These are phyloP conservation scores for Lipophrys pholis DNA, from an alignment of 2,113 vertebrate species.

Conservation along the genomic window DNA sequence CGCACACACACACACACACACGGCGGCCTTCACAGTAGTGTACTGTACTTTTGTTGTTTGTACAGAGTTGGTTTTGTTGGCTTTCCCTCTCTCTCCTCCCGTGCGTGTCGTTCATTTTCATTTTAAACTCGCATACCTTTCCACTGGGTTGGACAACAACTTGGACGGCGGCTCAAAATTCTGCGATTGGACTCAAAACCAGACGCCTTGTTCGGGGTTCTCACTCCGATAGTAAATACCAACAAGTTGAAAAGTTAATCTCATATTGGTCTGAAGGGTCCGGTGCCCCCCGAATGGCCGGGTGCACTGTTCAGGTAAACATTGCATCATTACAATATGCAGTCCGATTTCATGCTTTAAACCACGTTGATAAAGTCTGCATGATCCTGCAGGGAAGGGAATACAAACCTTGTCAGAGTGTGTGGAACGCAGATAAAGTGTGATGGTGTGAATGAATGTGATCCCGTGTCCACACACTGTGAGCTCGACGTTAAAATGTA, in stretches of 20 bases:
- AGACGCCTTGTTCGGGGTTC: conserved; percentile 43
- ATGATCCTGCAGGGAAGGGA: conserved; percentile 26
- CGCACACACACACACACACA: conserved; percentile 60
- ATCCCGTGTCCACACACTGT: conserved; percentile 39
- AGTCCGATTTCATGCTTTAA: conserved; percentile 1
- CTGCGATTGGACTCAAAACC: conserved; percentile 39
- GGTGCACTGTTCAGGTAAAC: conserved; percentile 22
- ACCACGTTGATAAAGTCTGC: conserved; percentile 21
- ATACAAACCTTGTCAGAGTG: no score
- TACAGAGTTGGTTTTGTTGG: conserved; percentile 68
- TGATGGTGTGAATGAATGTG: no score
- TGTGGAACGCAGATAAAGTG: no score
- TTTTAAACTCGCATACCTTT: conserved; percentile 53
- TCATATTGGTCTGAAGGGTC: conserved; percentile 21
- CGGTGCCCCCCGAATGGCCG: no score
- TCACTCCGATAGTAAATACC: conserved; percentile 64
- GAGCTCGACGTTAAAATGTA: conserved; percentile 30
- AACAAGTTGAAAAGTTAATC: conserved; percentile 44
- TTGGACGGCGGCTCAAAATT: conserved; percentile 36
- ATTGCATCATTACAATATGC: conserved; percentile 21
- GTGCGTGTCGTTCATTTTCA: conserved; percentile 58
- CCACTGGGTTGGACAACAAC: conserved; percentile 32
- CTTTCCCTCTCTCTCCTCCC: conserved; percentile 56
- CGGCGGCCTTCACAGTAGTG: conserved; percentile 69
- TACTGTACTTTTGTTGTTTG: conserved; percentile 79